Conservation (phyloP, 2,113 vertebrate species). For the Engraulis encrasicolus region DNA sequence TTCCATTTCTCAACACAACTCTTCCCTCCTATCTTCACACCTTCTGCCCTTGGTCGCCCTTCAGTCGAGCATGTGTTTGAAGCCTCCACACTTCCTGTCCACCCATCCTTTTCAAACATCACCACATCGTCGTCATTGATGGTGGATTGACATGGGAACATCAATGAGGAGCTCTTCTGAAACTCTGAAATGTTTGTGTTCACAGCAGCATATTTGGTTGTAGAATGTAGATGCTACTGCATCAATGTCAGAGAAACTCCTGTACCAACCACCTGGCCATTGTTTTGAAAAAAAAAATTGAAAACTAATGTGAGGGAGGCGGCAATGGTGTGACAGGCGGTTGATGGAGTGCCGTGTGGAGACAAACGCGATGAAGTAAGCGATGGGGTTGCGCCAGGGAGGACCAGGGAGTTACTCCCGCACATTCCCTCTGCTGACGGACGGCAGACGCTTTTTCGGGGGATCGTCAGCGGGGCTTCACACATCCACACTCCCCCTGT, state of each 20-base stretch:
- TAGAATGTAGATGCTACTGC: too few relatives aligned
- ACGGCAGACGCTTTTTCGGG: constrained; percentile 50
- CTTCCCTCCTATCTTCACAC: background rate
- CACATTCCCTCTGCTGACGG: constrained; percentile 30
- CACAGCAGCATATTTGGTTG: background rate
- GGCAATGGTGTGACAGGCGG: background rate
- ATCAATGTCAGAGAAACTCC: background rate
- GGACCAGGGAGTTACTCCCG: background rate
- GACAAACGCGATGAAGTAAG: background rate
- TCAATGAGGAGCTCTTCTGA: background rate
- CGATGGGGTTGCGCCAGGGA: background rate
- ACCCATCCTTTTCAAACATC: background rate
- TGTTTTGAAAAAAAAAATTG: background rate
- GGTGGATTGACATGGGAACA: background rate
- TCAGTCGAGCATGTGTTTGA: background rate
- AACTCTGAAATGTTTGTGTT: background rate
- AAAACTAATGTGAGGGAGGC: too few relatives aligned
- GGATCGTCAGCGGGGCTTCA: constrained; percentile 6
- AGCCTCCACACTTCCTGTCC: background rate
- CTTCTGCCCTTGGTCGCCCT: background rate
- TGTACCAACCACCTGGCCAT: background rate
- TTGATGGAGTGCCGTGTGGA: background rate
- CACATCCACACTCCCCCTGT: constrained; percentile 51
- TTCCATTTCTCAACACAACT: background rate
- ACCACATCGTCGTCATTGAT: background rate